These are phyloP conservation scores for Delphinus delphis DNA, from an alignment of 2,113 vertebrate genomes.

Conservation along the genomic window DNA sequence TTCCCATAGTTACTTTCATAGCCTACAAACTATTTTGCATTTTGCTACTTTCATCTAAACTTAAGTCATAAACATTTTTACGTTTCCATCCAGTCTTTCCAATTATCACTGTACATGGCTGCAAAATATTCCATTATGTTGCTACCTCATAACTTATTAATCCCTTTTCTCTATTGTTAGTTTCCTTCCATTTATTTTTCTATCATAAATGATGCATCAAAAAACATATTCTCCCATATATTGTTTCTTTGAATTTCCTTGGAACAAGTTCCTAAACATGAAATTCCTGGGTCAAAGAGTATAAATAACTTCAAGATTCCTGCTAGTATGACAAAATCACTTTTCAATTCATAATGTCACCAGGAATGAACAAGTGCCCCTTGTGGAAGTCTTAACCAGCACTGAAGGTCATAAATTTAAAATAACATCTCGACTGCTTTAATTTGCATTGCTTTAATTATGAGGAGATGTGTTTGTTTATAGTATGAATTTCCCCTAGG, in stretches of 20 bases:
- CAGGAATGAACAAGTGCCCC: neutral
- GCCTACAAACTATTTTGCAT: neutral
- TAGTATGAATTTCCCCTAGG: neutral
- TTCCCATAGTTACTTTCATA: neutral
- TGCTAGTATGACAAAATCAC: slow-evolving; percentile 15
- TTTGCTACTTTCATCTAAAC: slow-evolving; percentile 20
- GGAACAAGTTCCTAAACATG: neutral
- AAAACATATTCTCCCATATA: neutral
- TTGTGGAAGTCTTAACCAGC: neutral
- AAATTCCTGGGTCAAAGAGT: neutral
- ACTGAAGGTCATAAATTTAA: neutral
- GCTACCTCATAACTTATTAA: neutral
- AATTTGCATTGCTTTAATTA: slow-evolving; percentile 1
- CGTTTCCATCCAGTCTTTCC: neutral
- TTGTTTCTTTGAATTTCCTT: slow-evolving; percentile 31
- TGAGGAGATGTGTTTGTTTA: neutral
- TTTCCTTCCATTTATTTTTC: slow-evolving; percentile 2
- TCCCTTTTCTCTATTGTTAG: neutral
- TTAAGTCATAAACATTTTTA: neutral
- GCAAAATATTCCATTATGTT: neutral
- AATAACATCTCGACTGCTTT: neutral
- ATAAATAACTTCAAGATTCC: neutral
- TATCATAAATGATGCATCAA: slow-evolving; percentile 26
- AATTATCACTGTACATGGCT: neutral
- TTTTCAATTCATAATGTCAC: neutral